Evolutionary conservation across 2,797 vertebrate species (phyloP).

Genomic region (Cottoperca gobio): DNA sequence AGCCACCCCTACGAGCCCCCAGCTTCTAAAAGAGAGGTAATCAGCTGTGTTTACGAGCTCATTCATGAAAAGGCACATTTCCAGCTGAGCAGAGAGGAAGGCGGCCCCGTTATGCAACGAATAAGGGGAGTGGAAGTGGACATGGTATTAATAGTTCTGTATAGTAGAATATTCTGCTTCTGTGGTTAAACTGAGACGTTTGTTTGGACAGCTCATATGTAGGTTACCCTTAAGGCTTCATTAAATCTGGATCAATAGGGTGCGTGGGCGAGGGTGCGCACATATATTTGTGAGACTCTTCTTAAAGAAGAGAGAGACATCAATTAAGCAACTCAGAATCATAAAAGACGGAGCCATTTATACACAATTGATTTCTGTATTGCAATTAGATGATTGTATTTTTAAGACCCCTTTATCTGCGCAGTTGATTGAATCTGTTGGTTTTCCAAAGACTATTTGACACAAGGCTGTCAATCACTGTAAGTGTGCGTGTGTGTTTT

Average conservation of each 20-base stretch:
- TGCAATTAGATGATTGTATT: slow-evolving; percentile 62
- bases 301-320: slow-evolving; percentile 21
- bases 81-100: slow-evolving; percentile 32
- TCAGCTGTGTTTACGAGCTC: slow-evolving; percentile 33
- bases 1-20: neutral
- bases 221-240: slow-evolving; percentile 66
- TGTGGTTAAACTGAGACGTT: slow-evolving; percentile 57
- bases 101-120: slow-evolving; percentile 37
- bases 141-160: slow-evolving; percentile 46
- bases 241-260: slow-evolving; percentile 75
- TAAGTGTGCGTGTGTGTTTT: slow-evolving; percentile 19
- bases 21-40: slow-evolving; percentile 25
- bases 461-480: slow-evolving; percentile 58
- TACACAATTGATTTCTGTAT: slow-evolving; percentile 50
- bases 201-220: slow-evolving; percentile 59
- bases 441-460: slow-evolving; percentile 42
- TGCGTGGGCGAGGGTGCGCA: slow-evolving; percentile 25
- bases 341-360: slow-evolving; percentile 42
- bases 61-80: slow-evolving; percentile 43
- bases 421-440: slow-evolving; percentile 51
- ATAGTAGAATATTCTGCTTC: slow-evolving; percentile 27
- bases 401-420: slow-evolving; percentile 40
- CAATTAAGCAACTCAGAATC: slow-evolving; percentile 43
- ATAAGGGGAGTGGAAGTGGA: slow-evolving; percentile 15
- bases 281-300: slow-evolving; percentile 20